Conservation (phyloP, 2,113 vertebrate species). For the Gobius niger region DNA sequence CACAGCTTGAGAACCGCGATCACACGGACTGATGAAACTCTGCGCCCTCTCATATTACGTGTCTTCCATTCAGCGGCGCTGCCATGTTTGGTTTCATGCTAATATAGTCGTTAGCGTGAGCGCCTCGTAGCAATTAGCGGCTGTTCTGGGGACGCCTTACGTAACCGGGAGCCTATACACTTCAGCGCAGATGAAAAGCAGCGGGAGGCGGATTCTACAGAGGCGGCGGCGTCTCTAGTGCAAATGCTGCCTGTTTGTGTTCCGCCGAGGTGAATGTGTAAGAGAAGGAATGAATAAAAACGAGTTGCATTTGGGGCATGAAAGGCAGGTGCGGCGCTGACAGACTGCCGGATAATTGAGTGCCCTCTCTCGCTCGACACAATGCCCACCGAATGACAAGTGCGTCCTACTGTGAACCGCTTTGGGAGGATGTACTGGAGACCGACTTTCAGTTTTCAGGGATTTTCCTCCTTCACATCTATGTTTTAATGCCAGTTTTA, state of each 20-base stretch:
- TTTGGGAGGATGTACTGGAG: too few species aligned
- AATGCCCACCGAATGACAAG: conserved; percentile 6
- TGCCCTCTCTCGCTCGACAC: conserved; percentile 12
- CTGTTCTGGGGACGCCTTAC: conserved; percentile 32
- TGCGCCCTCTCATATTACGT: background rate
- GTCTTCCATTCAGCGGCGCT: background rate
- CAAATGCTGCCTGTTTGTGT: conserved; percentile 19
- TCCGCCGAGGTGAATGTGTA: background rate
- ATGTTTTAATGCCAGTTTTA: too few species aligned
- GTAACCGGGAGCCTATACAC: background rate
- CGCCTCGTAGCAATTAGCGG: conserved; percentile 10
- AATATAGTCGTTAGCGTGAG: background rate
- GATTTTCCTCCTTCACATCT: too few species aligned
- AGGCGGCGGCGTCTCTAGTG: conserved; percentile 17
- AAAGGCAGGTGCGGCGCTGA: conserved; percentile 27
- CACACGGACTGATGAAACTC: too few species aligned
- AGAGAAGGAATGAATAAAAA: background rate
- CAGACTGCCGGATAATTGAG: conserved; percentile 27
- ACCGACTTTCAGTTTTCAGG: too few species aligned
- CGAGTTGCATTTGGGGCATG: conserved; percentile 9
- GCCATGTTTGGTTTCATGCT: background rate
- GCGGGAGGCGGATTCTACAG: conserved; percentile 15
- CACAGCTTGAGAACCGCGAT: too few species aligned
- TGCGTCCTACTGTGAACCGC: background rate
- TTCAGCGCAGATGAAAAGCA: conserved; percentile 20